Percentiles rank a stretch among this genome's conserved stretches.
Evolutionary conservation across 2,113 vertebrate species (phyloP).

Genomic region (Apodemus speciosus): DNA sequence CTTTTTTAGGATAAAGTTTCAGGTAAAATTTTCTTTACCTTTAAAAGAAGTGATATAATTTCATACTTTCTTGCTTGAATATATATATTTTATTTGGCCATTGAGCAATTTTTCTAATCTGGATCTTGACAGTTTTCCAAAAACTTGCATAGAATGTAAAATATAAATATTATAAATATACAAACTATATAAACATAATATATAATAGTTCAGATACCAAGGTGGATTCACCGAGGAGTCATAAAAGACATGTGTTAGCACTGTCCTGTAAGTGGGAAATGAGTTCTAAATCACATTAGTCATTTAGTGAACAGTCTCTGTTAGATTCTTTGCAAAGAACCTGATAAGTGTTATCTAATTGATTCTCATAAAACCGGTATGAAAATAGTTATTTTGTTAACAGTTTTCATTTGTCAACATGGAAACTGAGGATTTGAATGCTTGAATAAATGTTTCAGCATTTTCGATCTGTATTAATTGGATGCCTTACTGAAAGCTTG

Average conservation of each 20-base stretch:
- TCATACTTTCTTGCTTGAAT: conserved; percentile 44
- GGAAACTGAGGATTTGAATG: not conserved
- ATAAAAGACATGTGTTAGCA: not conserved
- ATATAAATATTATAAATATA: conserved; percentile 11
- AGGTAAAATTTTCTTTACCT: conserved; percentile 43
- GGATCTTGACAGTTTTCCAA: conserved; percentile 9
- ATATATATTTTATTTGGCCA: conserved; percentile 44
- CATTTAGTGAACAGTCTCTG: not conserved
- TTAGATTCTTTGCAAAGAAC: not conserved
- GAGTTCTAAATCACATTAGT: not conserved
- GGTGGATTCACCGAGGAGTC: not conserved
- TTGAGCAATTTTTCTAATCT: not conserved
- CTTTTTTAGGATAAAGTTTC: not conserved
- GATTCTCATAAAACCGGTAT: not conserved
- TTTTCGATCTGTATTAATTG: not conserved
- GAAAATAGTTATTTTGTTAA: conserved; percentile 14
- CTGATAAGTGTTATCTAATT: not conserved
- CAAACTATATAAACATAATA: conserved; percentile 2
- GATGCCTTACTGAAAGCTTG: not conserved
- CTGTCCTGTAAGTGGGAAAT: not conserved
- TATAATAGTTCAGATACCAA: not conserved
- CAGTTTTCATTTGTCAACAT: not conserved
- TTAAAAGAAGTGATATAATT: conserved; percentile 9
- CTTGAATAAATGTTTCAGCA: not conserved
- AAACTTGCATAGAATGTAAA: not conserved